Evolutionary conservation across 2,888 invertebrate species (phyloP).

Genomic region (Scrobipalpa costella): DNA sequence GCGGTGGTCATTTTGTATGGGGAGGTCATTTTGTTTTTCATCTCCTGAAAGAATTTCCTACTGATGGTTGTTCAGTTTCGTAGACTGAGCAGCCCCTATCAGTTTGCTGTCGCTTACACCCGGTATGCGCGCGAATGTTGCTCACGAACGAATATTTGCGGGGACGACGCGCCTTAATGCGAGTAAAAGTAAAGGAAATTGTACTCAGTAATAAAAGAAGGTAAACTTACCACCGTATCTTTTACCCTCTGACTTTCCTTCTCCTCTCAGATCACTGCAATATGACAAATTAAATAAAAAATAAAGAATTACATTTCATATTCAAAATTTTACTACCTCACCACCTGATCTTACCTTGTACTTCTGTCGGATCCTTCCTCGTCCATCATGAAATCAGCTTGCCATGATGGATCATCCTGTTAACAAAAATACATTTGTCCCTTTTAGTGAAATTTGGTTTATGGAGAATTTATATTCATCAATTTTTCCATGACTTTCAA

Average conservation of each 20-base stretch:
- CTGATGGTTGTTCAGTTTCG: no score
- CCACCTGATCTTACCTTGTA: slow-evolving; percentile 46
- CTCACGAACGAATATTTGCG: not conserved
- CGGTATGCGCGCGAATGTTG: no score
- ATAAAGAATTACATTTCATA: not conserved
- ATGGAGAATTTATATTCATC: no score
- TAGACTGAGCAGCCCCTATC: no score
- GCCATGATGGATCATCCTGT: slow-evolving; percentile 72
- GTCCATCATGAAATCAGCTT: slow-evolving; percentile 72
- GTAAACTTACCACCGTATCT: slow-evolving; percentile 66
- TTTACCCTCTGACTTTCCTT: slow-evolving; percentile 60
- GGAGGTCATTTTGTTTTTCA: no score
- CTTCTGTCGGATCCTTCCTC: slow-evolving; percentile 55
- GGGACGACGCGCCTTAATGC: not conserved
- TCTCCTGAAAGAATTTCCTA: no score
- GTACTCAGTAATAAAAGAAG: not conserved
- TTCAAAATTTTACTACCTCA: not conserved
- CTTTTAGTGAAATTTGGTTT: no score
- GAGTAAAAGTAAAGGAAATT: not conserved
- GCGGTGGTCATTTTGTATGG: no score
- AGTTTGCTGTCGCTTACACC: no score
- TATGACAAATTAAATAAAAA: slow-evolving; percentile 23
- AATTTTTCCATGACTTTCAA: no score
- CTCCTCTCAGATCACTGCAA: slow-evolving; percentile 64
- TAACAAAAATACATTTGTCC: slow-evolving; percentile 29